phyloP scores from a whole-genome alignment of 2,797 vertebrate species.

The Psittacula echo region DNA sequence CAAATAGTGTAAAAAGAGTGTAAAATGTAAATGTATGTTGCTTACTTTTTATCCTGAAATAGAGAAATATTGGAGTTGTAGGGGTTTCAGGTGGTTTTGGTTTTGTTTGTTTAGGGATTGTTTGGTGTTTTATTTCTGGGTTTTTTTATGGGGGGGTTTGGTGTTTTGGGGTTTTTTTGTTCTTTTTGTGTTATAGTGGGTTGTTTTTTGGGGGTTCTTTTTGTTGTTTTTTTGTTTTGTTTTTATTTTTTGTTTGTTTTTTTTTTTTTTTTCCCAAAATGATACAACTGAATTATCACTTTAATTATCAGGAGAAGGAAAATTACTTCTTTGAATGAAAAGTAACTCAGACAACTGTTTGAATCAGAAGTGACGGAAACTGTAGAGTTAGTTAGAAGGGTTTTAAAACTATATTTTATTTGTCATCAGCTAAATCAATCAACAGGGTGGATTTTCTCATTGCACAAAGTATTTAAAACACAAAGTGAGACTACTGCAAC shows the following conservation, averaged over 20 bases:
- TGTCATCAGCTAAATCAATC: neutral
- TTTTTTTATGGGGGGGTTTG: neutral
- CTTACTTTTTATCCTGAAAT: neutral
- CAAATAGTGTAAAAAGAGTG: neutral
- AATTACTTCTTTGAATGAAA: neutral
- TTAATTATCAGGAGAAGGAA: neutral
- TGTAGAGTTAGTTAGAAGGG: neutral
- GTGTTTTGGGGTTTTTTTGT: neutral
- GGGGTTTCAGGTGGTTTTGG: neutral
- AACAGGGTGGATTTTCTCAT: conserved; percentile 5
- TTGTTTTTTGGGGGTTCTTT: too few relatives aligned
- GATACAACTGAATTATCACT: neutral
- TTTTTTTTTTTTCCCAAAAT: neutral
- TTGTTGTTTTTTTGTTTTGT: too few relatives aligned
- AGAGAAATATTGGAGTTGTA: neutral
- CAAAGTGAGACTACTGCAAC: neutral
- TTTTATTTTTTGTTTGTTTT: too few relatives aligned
- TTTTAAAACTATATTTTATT: neutral
- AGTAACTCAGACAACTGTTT: neutral
- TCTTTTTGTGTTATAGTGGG: neutral
- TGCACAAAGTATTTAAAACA: conserved; percentile 12
- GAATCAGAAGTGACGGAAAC: neutral
- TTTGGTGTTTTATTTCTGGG: neutral
- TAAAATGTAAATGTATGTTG: neutral
- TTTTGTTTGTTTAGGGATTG: neutral